These are phyloP conservation scores for Rhinogobio ventralis DNA, from an alignment of 2,797 vertebrate species.

Conservation along the genomic window DNA sequence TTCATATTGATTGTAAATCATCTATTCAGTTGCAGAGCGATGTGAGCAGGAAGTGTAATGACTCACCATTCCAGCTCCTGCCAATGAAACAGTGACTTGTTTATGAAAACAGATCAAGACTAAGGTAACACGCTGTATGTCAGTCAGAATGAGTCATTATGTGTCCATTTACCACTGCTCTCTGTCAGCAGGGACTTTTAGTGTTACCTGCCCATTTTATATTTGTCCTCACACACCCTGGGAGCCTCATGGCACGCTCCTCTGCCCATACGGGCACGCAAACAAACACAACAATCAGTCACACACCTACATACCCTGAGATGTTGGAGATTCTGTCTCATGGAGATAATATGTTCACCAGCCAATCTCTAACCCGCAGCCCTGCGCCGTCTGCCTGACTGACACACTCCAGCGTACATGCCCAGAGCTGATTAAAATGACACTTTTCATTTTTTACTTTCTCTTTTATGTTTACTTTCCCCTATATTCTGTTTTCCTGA, in stretches of 20 bases:
- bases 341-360: slow-evolving; percentile 56
- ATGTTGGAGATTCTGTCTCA: slow-evolving; percentile 58
- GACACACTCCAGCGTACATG: slow-evolving; percentile 53
- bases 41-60: slow-evolving; percentile 15
- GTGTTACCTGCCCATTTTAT: slow-evolving; percentile 39
- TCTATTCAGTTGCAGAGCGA: slow-evolving; percentile 11
- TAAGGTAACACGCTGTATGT: slow-evolving; percentile 22
- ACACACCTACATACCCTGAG: slow-evolving; percentile 47
- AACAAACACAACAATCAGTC: slow-evolving; percentile 52
- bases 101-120: slow-evolving; percentile 39
- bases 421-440: slow-evolving; percentile 59
- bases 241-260: slow-evolving; percentile 14
- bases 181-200: slow-evolving; percentile 40
- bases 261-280: slow-evolving; percentile 12
- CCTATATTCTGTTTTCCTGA: slow-evolving; percentile 37
- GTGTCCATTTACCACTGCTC: slow-evolving; percentile 32
- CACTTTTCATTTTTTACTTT: slow-evolving; percentile 48
- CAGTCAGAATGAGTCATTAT: slow-evolving; percentile 25
- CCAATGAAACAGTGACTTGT: slow-evolving; percentile 37
- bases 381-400: slow-evolving; percentile 44
- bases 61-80: slow-evolving; percentile 30
- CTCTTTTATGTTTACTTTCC: slow-evolving; percentile 34
- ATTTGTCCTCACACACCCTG: slow-evolving; percentile 16
- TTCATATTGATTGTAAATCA: slow-evolving; percentile 12
- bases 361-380: slow-evolving; percentile 58